Conservation (phyloP, 2,888 invertebrate genomes). For the Plebejus anna region DNA sequence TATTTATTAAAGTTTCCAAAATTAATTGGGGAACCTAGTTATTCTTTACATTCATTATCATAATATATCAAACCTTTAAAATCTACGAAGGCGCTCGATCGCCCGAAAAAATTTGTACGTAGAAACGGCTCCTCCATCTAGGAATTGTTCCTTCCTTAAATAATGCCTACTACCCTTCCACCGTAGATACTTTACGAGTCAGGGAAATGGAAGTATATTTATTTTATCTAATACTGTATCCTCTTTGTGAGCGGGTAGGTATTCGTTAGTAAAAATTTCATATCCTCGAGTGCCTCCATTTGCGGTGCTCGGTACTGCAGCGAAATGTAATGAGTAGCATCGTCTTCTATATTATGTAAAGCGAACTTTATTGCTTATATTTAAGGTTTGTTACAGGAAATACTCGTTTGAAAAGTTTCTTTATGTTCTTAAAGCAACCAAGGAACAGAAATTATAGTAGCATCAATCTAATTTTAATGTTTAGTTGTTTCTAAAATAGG, state of each 20-base stretch:
- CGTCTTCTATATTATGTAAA: constrained; percentile 7
- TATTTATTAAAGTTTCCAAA: not conserved
- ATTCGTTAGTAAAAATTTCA: constrained; percentile 24
- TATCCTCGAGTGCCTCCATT: constrained; percentile 24
- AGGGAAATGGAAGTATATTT: constrained; percentile 10
- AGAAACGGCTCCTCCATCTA: not conserved
- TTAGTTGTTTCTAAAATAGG: not conserved
- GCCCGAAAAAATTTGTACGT: not conserved
- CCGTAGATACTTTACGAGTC: constrained; percentile 18
- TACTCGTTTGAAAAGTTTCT: not conserved
- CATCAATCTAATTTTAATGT: not conserved
- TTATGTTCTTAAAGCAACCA: not conserved
- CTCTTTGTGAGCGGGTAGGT: constrained; percentile 9
- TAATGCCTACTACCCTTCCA: constrained; percentile 19
- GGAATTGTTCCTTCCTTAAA: constrained; percentile 7
- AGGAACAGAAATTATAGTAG: not conserved
- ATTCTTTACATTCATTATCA: not conserved
- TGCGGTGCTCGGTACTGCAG: constrained; percentile 14
- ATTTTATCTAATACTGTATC: constrained; percentile 17
- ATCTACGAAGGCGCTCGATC: not conserved
- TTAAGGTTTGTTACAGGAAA: not conserved
- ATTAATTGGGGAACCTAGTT: not conserved
- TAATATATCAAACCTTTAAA: not conserved
- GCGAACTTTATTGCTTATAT: not conserved
- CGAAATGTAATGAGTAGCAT: constrained; percentile 7